phyloP scores from a whole-genome alignment of 2,888 invertebrate genomes.

The Nowickia ferox region DNA sequence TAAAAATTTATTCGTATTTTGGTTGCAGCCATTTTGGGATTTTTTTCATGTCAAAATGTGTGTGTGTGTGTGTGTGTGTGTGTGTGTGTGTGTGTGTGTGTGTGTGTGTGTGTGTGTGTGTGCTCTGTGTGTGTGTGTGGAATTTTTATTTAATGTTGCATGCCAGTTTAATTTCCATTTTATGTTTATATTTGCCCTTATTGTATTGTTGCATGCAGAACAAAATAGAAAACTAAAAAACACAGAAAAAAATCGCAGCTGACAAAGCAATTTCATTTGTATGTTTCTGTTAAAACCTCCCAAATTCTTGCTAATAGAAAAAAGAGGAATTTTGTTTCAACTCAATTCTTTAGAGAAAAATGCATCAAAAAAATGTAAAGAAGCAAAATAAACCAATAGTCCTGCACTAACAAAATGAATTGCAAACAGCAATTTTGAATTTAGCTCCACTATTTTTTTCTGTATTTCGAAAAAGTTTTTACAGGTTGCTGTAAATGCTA shows the following conservation, averaged over 20 bases:
- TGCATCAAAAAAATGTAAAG: slow-evolving; percentile 31
- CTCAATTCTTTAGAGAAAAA: slow-evolving; percentile 52
- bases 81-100: neutral
- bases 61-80: neutral
- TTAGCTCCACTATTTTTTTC: slow-evolving; percentile 30
- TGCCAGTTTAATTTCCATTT: slow-evolving; percentile 15
- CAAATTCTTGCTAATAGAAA: neutral
- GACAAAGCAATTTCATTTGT: slow-evolving; percentile 72
- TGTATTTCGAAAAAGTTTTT: slow-evolving; percentile 20
- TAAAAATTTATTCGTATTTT: slow-evolving; percentile 64
- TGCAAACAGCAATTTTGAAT: slow-evolving; percentile 45
- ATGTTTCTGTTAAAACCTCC: slow-evolving; percentile 28
- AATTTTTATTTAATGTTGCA: slow-evolving; percentile 34
- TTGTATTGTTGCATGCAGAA: slow-evolving; percentile 25
- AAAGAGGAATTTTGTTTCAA: neutral
- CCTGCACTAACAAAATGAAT: slow-evolving; percentile 41
- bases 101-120: neutral
- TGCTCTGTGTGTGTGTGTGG: neutral
- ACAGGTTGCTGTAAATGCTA: slow-evolving; percentile 11
- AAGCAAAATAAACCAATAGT: slow-evolving; percentile 2
- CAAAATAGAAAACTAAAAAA: slow-evolving; percentile 38
- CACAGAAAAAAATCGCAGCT: slow-evolving; percentile 67
- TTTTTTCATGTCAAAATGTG: neutral
- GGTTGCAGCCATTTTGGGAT: slow-evolving; percentile 68
- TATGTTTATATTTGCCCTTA: neutral